These are phyloP conservation scores for Dinocampus coccinellae DNA, from an alignment of 2,888 invertebrate species.

Conservation along the genomic window DNA sequence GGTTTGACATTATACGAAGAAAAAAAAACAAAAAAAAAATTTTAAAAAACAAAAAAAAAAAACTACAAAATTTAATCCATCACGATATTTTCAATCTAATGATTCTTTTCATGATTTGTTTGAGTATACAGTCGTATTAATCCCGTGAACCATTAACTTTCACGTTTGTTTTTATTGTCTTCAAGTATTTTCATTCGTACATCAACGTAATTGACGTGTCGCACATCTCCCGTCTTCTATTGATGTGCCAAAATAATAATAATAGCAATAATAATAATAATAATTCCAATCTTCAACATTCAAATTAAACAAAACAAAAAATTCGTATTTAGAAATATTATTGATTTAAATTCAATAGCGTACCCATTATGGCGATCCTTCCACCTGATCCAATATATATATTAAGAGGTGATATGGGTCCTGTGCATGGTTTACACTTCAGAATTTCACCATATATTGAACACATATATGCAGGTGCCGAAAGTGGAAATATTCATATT, in stretches of 20 bases:
- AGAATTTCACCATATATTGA: constrained; percentile 58
- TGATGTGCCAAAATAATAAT: not conserved
- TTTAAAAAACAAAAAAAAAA: not conserved
- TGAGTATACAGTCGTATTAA: too few relatives aligned
- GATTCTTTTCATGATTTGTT: too few relatives aligned
- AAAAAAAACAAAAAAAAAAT: too few relatives aligned
- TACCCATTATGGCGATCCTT: constrained; percentile 73
- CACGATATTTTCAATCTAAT: too few relatives aligned
- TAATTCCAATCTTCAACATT: too few relatives aligned
- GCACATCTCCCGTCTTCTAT: constrained; percentile 46
- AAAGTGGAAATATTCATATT: constrained; percentile 81
- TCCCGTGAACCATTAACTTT: not conserved
- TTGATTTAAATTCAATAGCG: not conserved
- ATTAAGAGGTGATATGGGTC: constrained; percentile 80
- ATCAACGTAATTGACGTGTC: constrained; percentile 37
- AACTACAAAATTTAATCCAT: too few relatives aligned
- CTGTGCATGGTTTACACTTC: constrained; percentile 81
- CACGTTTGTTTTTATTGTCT: too few relatives aligned
- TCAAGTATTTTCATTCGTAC: not conserved
- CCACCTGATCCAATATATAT: constrained; percentile 85
- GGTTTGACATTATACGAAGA: constrained; percentile 4
- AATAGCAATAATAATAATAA: too few relatives aligned
- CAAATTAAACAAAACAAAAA: too few relatives aligned
- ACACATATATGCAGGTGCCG: constrained; percentile 81
- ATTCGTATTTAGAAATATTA: not conserved